A percentile compares a stretch with the other conserved stretches of the same genome.
These are phyloP conservation scores for Lycocerus yunnanus DNA, from an alignment of 2,888 invertebrate species.

Conservation along the genomic window DNA sequence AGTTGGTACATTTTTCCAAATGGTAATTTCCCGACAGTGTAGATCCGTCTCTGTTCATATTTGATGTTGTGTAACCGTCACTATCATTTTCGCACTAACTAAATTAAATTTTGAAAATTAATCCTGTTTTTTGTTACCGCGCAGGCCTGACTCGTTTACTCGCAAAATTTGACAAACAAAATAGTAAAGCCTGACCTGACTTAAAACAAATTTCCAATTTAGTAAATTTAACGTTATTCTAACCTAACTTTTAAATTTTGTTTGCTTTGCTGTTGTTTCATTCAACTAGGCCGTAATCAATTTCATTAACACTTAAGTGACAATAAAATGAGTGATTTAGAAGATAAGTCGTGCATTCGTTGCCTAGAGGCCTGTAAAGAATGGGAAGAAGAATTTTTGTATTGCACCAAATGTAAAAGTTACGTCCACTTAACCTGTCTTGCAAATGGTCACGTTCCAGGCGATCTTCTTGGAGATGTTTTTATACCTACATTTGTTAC, in stretches of 20 bases:
- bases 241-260: background rate
- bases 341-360: background rate
- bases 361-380: background rate
- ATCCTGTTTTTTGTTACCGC: too few relatives aligned
- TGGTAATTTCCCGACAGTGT: too few relatives aligned
- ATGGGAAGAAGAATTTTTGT: slow-evolving; percentile 60
- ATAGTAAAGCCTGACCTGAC: background rate
- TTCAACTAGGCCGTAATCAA: background rate
- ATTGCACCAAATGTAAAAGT: slow-evolving; percentile 64
- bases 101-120: too few relatives aligned
- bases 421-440: slow-evolving; percentile 72
- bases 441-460: slow-evolving; percentile 68
- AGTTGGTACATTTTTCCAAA: too few relatives aligned
- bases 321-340: background rate
- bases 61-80: too few relatives aligned
- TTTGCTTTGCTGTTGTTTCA: background rate
- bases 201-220: background rate
- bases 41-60: too few relatives aligned
- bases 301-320: background rate
- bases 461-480: slow-evolving; percentile 73
- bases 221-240: background rate
- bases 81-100: too few relatives aligned
- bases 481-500: slow-evolving; percentile 74
- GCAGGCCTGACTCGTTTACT: too few relatives aligned
- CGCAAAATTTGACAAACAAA: too few relatives aligned